Evolutionary conservation across 2,113 vertebrate genomes (phyloP).

Genomic region (Tapirus terrestris): DNA sequence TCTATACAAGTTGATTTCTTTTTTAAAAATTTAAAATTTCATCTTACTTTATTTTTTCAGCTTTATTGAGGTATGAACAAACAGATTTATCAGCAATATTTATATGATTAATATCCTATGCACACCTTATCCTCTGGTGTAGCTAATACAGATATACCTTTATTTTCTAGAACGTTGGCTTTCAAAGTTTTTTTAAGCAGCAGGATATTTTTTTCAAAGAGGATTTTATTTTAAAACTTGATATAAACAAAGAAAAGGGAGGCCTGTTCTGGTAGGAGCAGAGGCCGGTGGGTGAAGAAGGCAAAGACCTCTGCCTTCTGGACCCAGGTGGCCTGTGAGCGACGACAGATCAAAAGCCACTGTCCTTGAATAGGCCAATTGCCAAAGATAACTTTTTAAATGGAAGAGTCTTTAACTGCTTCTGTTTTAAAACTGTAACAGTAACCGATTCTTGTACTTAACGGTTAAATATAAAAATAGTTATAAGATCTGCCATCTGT

Average conservation of each 20-base stretch:
- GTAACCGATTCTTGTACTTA: neutral
- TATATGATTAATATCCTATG: neutral
- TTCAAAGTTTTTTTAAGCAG: neutral
- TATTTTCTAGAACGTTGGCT: neutral
- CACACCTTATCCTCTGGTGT: neutral
- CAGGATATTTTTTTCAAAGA: neutral
- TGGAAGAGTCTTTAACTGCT: neutral
- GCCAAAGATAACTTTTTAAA: conserved; percentile 15
- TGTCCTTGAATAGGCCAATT: neutral
- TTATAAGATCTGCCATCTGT: conserved; percentile 14
- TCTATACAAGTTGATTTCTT: neutral
- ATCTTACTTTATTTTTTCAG: neutral
- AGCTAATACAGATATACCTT: neutral
- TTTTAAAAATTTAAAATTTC: neutral
- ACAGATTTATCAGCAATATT: neutral
- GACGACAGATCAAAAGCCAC: neutral
- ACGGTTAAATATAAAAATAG: conserved; percentile 49
- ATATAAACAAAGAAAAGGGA: conserved; percentile 8
- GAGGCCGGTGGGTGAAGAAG: neutral
- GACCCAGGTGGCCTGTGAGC: neutral
- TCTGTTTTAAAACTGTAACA: conserved; percentile 19
- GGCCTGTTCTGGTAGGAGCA: neutral
- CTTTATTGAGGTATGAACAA: neutral
- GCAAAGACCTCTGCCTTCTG: neutral
- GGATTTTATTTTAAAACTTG: conserved; percentile 5